Percentiles rank a stretch among this genome's conserved stretches.
Evolutionary conservation across 2,797 vertebrate species (phyloP).

Genomic region (Premnoplex brunnescens): DNA sequence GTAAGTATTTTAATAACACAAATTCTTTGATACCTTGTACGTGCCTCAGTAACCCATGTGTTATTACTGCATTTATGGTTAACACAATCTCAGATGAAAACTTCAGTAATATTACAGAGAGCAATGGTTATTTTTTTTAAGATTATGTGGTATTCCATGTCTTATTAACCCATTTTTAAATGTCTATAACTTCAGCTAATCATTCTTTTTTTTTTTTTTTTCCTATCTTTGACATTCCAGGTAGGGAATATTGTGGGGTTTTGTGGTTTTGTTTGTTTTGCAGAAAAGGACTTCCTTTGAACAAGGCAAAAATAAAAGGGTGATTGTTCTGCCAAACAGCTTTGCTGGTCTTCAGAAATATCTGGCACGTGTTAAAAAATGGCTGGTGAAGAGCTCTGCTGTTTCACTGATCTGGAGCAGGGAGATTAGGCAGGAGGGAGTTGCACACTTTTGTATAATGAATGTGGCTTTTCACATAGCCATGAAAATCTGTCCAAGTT

Average conservation of each 20-base stretch:
- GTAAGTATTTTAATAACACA: not conserved
- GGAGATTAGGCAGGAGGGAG: slow-evolving; percentile 7
- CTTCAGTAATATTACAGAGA: not conserved
- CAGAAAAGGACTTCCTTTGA: not conserved
- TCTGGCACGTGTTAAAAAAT: not conserved
- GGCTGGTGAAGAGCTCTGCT: not conserved
- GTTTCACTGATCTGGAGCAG: not conserved
- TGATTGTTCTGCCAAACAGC: not conserved
- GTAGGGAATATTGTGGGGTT: rapidly evolving
- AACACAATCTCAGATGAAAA: not conserved
- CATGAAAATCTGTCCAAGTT: not conserved
- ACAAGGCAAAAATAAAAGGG: not conserved
- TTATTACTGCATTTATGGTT: not conserved
- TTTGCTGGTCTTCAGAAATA: slow-evolving; percentile 12
- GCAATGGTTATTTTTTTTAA: not conserved
- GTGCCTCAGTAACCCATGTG: not conserved
- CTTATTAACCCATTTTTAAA: not conserved
- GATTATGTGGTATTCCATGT: not conserved
- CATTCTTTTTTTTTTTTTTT: rapidly evolving
- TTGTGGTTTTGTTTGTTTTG: not conserved
- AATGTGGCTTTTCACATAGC: not conserved
- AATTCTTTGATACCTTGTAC: not conserved
- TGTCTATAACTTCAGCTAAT: not conserved
- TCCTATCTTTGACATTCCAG: not conserved
- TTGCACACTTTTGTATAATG: not conserved